A percentile compares a stretch with the other conserved stretches of the same genome.
Evolutionary conservation across 2,888 invertebrate genomes (phyloP).

Genomic region (Athalia rosae): DNA sequence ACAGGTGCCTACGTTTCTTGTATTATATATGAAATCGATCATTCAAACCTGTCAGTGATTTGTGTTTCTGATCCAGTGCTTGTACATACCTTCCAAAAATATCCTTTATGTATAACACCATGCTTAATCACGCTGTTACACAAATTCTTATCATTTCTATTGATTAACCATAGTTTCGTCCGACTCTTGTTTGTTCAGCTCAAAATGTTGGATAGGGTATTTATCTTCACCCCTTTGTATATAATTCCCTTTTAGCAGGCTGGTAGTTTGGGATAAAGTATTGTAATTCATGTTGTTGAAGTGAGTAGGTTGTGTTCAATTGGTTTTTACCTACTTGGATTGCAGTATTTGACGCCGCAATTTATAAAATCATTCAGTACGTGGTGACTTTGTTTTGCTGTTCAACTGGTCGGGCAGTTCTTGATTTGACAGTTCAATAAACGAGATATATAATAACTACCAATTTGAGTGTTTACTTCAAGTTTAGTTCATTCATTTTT

Average conservation of each 20-base stretch:
- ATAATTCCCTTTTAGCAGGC: slow-evolving; percentile 24
- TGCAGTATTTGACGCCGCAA: slow-evolving; percentile 3
- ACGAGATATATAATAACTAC: slow-evolving; percentile 15
- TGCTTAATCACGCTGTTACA: slow-evolving; percentile 30
- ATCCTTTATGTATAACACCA: slow-evolving; percentile 30
- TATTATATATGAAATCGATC: not conserved
- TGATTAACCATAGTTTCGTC: slow-evolving; percentile 20
- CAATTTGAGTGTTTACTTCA: slow-evolving; percentile 5
- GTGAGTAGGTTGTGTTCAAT: not conserved
- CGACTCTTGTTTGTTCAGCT: not conserved
- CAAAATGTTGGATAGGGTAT: slow-evolving; percentile 20
- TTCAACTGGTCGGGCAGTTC: not conserved
- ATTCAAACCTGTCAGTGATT: not conserved
- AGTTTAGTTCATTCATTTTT: slow-evolving; percentile 4
- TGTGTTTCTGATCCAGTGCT: not conserved
- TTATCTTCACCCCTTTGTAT: slow-evolving; percentile 19
- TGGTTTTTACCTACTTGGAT: not conserved
- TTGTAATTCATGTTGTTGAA: not conserved
- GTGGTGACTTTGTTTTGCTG: not conserved
- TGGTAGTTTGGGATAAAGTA: slow-evolving; percentile 20
- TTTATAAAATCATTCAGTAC: not conserved
- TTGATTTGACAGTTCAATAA: not conserved
- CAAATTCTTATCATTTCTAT: slow-evolving; percentile 5
- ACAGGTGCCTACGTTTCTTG: slow-evolving; percentile 1
- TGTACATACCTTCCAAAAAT: not conserved